Base-by-base conservation (phyloP, 2,113 vertebrate species). In the Aptenodytes patagonicus region DNA sequence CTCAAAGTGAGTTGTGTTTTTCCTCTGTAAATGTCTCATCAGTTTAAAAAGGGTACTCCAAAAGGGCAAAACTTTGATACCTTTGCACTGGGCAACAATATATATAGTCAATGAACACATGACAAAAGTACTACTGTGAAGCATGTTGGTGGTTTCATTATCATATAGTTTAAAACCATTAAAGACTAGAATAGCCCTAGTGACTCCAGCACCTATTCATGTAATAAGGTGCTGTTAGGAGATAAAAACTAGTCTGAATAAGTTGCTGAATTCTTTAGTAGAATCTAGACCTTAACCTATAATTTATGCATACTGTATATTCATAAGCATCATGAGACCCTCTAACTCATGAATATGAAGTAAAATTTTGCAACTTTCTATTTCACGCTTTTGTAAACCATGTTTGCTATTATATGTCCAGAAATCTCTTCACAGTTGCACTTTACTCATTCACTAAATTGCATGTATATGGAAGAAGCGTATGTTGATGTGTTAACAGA, bases 11-110 rank as follows among this genome's bases (percentile, higher is more conserved):
- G 32, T 52, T 78, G 17, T 21, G 46, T 47, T 80, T 87, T 94
- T 93, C 29, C 21, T 65, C 80, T 89, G 29, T 13, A 86, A 62
- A 61, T 28, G 28, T 47, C 17, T 81, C 64, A 71, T 75, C 15
- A 49, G 31, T 84, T 93, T 26, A 24, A 61, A 87, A 85, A 62
- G 13, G 8, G 6, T 71, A 60, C 16, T 79, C 32, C 26, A 73
- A 92, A 78, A 81, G 10, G 42, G 22, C 5, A 89, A 93, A 92
- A 89, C 26, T 89, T 94, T 52, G 32, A 55, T 78, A 94, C 52
- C 47, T 69, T 92, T 87, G 24, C 73, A 34, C 18, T 90, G 60
- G 47, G 20, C 42, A 86, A 70, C 42, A 62, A 42, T 26, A 76
- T 81, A 25, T 61, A 13, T 1, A 65, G 79, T 34, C 32, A 88